Evolutionary conservation across 2,888 invertebrate species (phyloP).

Genomic region (Byasa hedistus): DNA sequence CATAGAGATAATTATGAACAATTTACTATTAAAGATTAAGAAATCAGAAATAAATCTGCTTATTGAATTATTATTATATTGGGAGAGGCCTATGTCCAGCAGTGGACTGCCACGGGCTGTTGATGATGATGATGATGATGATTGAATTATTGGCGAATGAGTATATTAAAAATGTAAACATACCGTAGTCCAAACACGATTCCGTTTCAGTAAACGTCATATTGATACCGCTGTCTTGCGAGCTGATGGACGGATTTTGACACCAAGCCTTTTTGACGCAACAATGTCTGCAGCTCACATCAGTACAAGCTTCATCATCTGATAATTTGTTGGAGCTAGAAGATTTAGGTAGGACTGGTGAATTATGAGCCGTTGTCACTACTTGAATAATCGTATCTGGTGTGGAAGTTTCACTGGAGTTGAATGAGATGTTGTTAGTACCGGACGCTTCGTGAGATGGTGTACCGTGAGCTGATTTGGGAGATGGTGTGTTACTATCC

Average conservation of each 20-base stretch:
- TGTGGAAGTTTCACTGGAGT: slow-evolving; percentile 77
- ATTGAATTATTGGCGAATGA: no score
- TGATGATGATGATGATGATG: no score
- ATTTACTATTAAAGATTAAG: not conserved
- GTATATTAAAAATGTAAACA: slow-evolving; percentile 38
- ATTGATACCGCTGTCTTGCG: slow-evolving; percentile 89
- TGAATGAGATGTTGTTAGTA: slow-evolving; percentile 72
- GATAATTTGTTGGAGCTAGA: slow-evolving; percentile 78
- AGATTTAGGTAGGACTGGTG: slow-evolving; percentile 73
- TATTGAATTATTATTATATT: no score
- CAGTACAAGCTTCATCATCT: slow-evolving; percentile 79
- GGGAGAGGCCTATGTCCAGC: no score
- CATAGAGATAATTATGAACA: not conserved
- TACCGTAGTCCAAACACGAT: slow-evolving; percentile 73
- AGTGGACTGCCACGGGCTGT: no score
- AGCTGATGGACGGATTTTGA: slow-evolving; percentile 85
- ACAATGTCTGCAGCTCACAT: slow-evolving; percentile 70
- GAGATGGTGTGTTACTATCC: slow-evolving; percentile 57
- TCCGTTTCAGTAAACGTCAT: slow-evolving; percentile 86
- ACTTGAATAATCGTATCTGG: slow-evolving; percentile 77
- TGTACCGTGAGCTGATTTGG: slow-evolving; percentile 68
- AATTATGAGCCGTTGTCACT: slow-evolving; percentile 61
- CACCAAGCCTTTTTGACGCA: slow-evolving; percentile 81
- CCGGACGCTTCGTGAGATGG: slow-evolving; percentile 71
- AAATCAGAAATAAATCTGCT: no score